phyloP scores from a whole-genome alignment of 1,140 invertebrate species.

The Achatina immaculata region DNA sequence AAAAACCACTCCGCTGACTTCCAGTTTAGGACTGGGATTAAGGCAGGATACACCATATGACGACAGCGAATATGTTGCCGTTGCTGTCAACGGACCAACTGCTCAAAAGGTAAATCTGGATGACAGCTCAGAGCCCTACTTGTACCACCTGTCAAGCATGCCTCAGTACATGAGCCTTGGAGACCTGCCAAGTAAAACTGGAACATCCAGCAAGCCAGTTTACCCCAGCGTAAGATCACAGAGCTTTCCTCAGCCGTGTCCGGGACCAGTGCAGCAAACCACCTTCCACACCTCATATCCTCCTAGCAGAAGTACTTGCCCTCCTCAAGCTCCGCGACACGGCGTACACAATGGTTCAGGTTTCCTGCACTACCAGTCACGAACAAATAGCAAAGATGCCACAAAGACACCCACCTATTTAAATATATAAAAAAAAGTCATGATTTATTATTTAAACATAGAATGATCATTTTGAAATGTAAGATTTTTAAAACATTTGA shows the following conservation, averaged over 20 bases:
- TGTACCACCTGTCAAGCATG: not conserved
- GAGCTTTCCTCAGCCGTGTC: not conserved
- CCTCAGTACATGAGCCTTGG: conserved; percentile 27
- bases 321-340: too few species aligned
- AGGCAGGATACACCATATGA: not conserved
- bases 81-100: conserved; percentile 8
- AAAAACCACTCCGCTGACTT: not conserved
- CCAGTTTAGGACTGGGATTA: not conserved
- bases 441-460: too few species aligned
- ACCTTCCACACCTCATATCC: not conserved
- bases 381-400: not conserved
- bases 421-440: too few species aligned
- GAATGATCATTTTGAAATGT: too few species aligned
- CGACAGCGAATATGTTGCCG: not conserved
- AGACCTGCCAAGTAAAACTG: not conserved
- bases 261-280: not conserved
- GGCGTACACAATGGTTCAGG: too few species aligned
- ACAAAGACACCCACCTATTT: too few species aligned
- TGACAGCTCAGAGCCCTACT: not conserved
- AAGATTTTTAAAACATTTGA: too few species aligned
- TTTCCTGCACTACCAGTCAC: too few species aligned
- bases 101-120: conserved; percentile 25
- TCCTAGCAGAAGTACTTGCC: not conserved
- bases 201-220: not conserved
- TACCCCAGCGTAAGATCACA: not conserved